Evolutionary conservation across 2,888 invertebrate species (phyloP), one percentile per base, ranked within the genome.

Genomic region (Syrista parreyssii): DNA sequence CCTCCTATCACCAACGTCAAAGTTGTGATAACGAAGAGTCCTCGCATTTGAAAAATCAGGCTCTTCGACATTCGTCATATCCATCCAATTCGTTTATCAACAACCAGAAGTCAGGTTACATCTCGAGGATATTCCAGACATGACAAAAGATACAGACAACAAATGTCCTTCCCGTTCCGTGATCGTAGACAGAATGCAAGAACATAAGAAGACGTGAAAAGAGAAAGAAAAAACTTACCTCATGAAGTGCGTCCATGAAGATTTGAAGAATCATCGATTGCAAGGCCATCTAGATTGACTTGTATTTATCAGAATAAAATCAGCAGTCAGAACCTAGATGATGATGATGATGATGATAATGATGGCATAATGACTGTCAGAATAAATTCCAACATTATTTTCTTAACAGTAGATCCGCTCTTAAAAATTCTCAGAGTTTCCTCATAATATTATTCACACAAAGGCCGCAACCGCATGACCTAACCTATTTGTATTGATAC

Each of bases 41-140:
- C 80, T 82, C 55, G 84, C 79, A 33, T 86, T 83, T 34, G 82
- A 79, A 69, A 86, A 86, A 73, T 86, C 77, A 11, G 85, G 85
- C 74, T 82, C 80, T 23, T 75, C 75, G 23, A 23, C 9, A 9
- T 9, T 55, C 23, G 55, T 55, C 55, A 55, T 55, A 55, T 55
- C 9, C 55, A 23, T 23, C 23, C 1, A 55, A 55, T 55, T 23
- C 9, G 23, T 23, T 55, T 55, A 55, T 2, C 15, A 40, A 1
- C 23, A 6, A 6, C 40, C 55, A 9, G 23, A 23, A 23, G 9
- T 55, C 55, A 9, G 9, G 23, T 55, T 9, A 23, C 2, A 55
- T 55, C 55, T 9, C 55, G 9, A 55, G 55, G 55, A 55, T 23
- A 0, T 15, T 55, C 23, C 55, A 15, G 23, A 23, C 55, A 6